Percentiles rank a stretch among this genome's conserved stretches.
Conservation (phyloP, 2,797 vertebrate genomes). For the Staurois parvus region DNA sequence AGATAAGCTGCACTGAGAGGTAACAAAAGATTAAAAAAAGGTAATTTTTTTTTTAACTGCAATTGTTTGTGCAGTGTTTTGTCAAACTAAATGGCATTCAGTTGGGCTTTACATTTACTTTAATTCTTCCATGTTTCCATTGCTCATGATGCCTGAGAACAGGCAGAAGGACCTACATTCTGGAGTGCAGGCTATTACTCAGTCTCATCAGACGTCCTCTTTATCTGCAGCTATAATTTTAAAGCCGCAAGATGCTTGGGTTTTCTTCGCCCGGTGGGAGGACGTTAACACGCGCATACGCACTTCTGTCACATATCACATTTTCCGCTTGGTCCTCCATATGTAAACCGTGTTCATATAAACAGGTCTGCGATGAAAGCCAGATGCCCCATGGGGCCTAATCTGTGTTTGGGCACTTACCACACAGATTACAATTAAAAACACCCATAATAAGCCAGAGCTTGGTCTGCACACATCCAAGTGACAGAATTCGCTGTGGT, state of each 20-base stretch:
- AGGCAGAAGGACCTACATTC: no score
- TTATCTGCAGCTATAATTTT: background rate
- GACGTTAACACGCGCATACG: slow-evolving; percentile 28
- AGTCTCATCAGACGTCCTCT: background rate
- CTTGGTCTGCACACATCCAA: slow-evolving; percentile 32
- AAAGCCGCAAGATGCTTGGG: background rate
- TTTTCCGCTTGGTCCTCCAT: background rate
- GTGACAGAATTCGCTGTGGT: slow-evolving; percentile 6
- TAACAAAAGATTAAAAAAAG: no score
- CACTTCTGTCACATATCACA: slow-evolving; percentile 27
- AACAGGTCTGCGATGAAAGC: slow-evolving; percentile 13
- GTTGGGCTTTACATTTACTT: no score
- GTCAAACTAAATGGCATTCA: no score
- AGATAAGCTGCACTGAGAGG: no score
- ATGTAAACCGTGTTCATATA: slow-evolving; percentile 7
- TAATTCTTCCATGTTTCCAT: no score
- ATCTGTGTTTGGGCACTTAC: slow-evolving; percentile 35
- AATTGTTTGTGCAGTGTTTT: no score
- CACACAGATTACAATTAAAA: slow-evolving; percentile 29
- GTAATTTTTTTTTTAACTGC: no score
- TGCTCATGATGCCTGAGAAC: no score
- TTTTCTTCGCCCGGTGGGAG: background rate
- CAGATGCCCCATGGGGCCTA: slow-evolving; percentile 18
- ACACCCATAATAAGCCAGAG: slow-evolving; percentile 16
- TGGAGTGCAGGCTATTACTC: background rate